Conservation (phyloP, 2,113 vertebrate species). For the Echinops telfairi region DNA sequence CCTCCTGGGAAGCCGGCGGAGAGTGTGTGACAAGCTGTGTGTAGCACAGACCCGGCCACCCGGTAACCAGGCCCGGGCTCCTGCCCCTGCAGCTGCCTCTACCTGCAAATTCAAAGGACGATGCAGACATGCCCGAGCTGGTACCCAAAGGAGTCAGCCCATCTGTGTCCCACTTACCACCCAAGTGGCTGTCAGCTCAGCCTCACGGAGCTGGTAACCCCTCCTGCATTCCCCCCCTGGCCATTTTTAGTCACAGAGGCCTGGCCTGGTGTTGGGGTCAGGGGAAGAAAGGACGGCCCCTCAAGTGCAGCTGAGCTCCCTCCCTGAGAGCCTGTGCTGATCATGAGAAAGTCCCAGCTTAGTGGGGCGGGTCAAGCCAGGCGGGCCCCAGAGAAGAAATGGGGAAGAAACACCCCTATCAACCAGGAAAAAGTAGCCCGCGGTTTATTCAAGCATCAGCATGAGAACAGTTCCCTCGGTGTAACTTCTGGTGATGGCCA, state of each 20-base stretch:
- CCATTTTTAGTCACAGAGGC: not conserved
- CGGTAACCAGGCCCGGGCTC: not conserved
- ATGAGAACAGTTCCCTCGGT: not conserved
- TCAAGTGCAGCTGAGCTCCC: not conserved
- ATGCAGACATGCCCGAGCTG: not conserved
- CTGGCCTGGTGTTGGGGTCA: not conserved
- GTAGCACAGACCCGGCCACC: not conserved
- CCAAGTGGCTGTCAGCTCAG: not conserved
- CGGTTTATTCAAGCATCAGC: not conserved
- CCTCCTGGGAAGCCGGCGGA: not conserved
- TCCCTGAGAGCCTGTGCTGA: not conserved
- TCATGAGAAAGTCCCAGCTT: not conserved
- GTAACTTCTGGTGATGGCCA: not conserved
- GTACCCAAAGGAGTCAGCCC: not conserved
- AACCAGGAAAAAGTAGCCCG: not conserved
- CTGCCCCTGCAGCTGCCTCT: not conserved
- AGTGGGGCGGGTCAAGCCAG: not conserved
- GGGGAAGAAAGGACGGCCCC: not conserved
- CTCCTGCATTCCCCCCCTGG: not conserved
- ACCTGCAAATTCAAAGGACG: not conserved
- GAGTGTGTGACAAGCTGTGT: not conserved
- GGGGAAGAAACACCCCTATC: not conserved
- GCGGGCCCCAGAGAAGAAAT: not conserved
- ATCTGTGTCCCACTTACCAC: not conserved
- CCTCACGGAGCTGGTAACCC: not conserved